Percentiles rank a stretch among this genome's conserved stretches.
These are phyloP conservation scores for Amniataba percoides DNA, from an alignment of 2,797 vertebrate genomes.

Conservation along the genomic window DNA sequence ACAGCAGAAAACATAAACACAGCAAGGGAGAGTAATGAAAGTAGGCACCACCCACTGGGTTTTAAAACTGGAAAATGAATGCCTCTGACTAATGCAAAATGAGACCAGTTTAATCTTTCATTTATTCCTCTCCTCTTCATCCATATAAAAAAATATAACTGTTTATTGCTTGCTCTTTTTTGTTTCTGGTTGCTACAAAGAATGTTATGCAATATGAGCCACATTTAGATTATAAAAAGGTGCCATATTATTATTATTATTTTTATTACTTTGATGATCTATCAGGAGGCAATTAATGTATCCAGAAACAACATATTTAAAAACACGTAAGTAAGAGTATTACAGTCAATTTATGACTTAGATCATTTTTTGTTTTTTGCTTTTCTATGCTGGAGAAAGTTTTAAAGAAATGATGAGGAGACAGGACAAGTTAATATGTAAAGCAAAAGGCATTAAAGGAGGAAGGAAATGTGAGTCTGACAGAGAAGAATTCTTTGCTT, in stretches of 20 bases:
- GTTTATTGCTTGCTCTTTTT: not conserved
- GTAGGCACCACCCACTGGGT: not conserved
- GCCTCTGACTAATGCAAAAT: not conserved
- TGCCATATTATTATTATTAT: not conserved
- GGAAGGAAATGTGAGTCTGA: constrained; percentile 30
- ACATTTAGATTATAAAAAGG: too few species aligned
- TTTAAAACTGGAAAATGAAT: not conserved
- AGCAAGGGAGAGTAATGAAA: not conserved
- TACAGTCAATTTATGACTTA: not conserved
- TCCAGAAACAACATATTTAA: not conserved
- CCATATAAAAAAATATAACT: not conserved
- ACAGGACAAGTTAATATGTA: not conserved
- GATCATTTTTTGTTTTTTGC: too few species aligned
- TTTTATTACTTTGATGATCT: not conserved
- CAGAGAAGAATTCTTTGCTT: not conserved
- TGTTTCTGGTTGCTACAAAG: not conserved
- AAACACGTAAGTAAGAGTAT: not conserved
- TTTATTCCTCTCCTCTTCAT: not conserved
- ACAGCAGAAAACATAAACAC: not conserved
- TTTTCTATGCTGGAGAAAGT: too few species aligned
- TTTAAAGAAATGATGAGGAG: not conserved
- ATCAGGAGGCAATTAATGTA: not conserved
- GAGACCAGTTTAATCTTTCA: not conserved
- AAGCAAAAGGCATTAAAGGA: constrained; percentile 13
- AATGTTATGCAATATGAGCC: not conserved